These are phyloP conservation scores for Drosophila ironensis DNA, from an alignment of 1,140 invertebrate species.

Conservation along the genomic window DNA sequence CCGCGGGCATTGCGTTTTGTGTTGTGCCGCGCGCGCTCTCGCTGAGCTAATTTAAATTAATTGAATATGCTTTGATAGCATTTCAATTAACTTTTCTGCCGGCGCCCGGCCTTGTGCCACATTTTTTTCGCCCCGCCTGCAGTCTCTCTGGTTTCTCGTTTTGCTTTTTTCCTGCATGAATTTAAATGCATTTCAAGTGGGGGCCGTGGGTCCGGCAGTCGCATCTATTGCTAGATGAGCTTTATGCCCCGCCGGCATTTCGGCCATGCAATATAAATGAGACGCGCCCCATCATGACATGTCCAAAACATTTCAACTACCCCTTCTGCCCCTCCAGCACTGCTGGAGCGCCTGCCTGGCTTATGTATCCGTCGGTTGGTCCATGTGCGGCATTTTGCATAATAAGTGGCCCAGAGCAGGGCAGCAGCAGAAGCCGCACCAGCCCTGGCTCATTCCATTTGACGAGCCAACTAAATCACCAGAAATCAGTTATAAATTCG, in stretches of 20 bases:
- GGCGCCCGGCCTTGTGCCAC: constrained; percentile 50
- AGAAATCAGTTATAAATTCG: constrained; percentile 78
- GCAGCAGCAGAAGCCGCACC: constrained; percentile 24
- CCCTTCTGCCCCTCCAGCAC: constrained; percentile 1
- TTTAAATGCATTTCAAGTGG: constrained; percentile 57
- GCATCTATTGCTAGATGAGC: constrained; percentile 9
- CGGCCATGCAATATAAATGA: constrained; percentile 61
- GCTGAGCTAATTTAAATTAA: constrained; percentile 79
- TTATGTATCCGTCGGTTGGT: constrained; percentile 12
- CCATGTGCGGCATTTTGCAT: constrained; percentile 69
- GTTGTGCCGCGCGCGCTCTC: constrained; percentile 16
- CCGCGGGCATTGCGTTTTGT: constrained; percentile 48
- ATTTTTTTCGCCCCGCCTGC: constrained; percentile 18
- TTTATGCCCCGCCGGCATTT: constrained; percentile 39
- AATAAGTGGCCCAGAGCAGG: constrained; percentile 51
- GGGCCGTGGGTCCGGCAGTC: background rate
- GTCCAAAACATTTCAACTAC: constrained; percentile 35
- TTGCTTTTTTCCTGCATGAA: constrained; percentile 7
- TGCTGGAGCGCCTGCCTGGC: no score
- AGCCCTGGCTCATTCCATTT: constrained; percentile 56
- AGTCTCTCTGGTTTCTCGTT: background rate
- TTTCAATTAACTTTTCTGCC: constrained; percentile 73
- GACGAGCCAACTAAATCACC: constrained; percentile 70
- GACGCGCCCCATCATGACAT: constrained; percentile 56
- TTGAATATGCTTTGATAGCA: constrained; percentile 78